phyloP scores from a whole-genome alignment of 2,888 invertebrate genomes.

The Ectemnius continuus region DNA sequence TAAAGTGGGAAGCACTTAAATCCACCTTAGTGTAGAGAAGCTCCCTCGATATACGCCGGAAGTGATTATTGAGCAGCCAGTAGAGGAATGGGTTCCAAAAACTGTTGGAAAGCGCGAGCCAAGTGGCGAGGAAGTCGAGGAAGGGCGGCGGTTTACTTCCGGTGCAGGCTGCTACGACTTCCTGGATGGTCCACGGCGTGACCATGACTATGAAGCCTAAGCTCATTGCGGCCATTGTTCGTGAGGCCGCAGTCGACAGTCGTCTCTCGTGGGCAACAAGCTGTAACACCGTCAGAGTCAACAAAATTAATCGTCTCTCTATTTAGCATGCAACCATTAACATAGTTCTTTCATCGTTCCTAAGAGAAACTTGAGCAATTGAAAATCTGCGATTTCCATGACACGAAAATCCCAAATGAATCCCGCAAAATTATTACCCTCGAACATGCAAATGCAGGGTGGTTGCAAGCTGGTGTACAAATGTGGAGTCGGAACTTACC shows the following conservation, averaged over 20 bases:
- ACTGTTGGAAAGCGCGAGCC: constrained; percentile 92
- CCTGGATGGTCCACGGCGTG: constrained; percentile 94
- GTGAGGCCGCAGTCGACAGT: constrained; percentile 88
- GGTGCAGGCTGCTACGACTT: constrained; percentile 93
- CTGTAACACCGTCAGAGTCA: constrained; percentile 70
- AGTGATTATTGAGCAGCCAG: constrained; percentile 92
- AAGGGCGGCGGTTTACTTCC: constrained; percentile 91
- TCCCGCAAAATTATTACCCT: not conserved
- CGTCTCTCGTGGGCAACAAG: constrained; percentile 83
- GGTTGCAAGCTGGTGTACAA: too few species aligned
- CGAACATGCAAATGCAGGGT: not conserved
- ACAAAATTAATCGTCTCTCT: too few species aligned
- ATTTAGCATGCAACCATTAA: too few species aligned
- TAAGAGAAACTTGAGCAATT: not conserved
- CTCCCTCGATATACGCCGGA: constrained; percentile 88
- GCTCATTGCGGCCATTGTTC: constrained; percentile 95
- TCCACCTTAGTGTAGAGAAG: constrained; percentile 86
- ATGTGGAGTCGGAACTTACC: constrained; percentile 71
- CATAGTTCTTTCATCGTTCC: not conserved
- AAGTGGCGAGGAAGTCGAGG: constrained; percentile 91
- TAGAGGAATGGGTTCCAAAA: constrained; percentile 95
- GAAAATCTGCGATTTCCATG: not conserved
- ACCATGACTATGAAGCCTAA: constrained; percentile 94
- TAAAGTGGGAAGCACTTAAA: not conserved
- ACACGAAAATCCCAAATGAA: not conserved